Evolutionary conservation across 1,140 invertebrate species (phyloP).

Genomic region (Melitaea cinxia): DNA sequence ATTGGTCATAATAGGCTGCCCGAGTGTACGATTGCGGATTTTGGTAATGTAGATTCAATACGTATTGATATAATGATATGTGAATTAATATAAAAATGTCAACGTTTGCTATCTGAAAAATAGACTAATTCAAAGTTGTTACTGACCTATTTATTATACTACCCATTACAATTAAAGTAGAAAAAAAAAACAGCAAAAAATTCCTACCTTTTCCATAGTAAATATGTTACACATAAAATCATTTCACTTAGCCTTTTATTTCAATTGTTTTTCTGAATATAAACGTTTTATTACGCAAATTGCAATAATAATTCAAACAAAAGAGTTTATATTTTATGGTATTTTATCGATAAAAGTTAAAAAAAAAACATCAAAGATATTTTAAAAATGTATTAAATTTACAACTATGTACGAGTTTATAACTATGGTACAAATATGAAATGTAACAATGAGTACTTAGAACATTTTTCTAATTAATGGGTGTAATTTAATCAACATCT

Average conservation of each 20-base stretch:
- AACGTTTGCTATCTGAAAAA: constrained; percentile 21
- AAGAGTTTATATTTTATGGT: too few relatives aligned
- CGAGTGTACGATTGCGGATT: constrained; percentile 1
- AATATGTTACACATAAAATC: neutral
- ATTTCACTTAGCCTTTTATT: neutral
- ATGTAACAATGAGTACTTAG: neutral
- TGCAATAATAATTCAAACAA: too few relatives aligned
- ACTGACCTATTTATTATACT: neutral
- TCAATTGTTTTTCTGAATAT: neutral
- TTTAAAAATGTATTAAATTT: neutral
- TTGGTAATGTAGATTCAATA: constrained; percentile 1
- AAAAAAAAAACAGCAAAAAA: neutral
- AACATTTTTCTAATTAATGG: neutral
- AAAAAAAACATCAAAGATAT: neutral
- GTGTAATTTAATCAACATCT: constrained; percentile 23
- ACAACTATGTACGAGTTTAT: too few relatives aligned
- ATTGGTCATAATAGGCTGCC: constrained; percentile 13
- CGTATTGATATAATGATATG: constrained; percentile 6
- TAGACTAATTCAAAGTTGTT: neutral
- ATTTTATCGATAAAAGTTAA: neutral
- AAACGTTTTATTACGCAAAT: neutral
- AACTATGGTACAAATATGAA: neutral
- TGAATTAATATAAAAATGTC: constrained; percentile 24
- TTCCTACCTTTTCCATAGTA: constrained; percentile 11
- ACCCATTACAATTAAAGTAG: neutral